A percentile compares a stretch with the other conserved stretches of the same genome.
phyloP scores from a whole-genome alignment of 2,113 vertebrate species.

The Quiscalus mexicanus region DNA sequence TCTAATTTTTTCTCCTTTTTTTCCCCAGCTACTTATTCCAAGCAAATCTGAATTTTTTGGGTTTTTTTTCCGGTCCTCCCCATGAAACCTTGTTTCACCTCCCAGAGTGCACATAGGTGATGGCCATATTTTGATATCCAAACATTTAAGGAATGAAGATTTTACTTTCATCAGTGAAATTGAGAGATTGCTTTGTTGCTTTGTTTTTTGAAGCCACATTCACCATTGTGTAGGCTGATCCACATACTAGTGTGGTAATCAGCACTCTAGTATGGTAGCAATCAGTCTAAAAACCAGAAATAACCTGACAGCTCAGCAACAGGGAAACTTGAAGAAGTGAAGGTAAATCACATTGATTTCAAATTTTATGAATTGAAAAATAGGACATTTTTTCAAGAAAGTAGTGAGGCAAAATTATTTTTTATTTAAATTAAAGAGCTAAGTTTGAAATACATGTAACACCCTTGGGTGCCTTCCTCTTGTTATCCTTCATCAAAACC shows the following conservation, averaged over 20 bases:
- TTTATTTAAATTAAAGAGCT: neutral
- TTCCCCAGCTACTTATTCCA: neutral
- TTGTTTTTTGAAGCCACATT: neutral
- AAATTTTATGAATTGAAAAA: neutral
- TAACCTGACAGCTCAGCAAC: neutral
- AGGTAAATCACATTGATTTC: neutral
- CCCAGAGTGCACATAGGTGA: neutral
- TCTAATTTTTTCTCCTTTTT: neutral
- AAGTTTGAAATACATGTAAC: neutral
- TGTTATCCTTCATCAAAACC: neutral
- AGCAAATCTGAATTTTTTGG: neutral
- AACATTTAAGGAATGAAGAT: neutral
- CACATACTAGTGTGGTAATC: neutral
- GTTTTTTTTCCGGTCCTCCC: neutral
- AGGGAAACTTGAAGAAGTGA: neutral
- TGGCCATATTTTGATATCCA: neutral
- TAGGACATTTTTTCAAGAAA: neutral
- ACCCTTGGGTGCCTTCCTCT: neutral
- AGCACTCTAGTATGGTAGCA: neutral
- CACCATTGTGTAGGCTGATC: neutral
- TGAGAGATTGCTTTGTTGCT: neutral
- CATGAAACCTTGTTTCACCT: neutral
- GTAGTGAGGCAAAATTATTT: neutral
- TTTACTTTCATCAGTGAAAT: neutral
- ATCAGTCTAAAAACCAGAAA: neutral